Conservation (phyloP, 2,888 invertebrate species). For the Agrotis segetum region DNA sequence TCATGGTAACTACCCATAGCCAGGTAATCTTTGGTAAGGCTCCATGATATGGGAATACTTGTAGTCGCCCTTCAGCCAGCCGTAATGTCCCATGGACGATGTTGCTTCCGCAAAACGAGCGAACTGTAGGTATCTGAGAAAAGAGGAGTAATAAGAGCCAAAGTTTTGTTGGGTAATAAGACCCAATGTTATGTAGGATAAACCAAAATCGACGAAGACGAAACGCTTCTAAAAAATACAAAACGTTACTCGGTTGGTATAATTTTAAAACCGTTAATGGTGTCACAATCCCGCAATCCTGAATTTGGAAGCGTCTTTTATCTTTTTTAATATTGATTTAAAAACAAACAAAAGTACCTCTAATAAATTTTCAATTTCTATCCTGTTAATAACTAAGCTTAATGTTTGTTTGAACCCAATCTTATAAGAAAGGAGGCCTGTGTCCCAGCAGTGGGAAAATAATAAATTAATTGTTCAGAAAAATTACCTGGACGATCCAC, state of each 20-base stretch:
- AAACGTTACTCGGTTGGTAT: too few species aligned
- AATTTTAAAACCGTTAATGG: too few species aligned
- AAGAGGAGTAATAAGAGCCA: neutral
- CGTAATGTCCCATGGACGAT: conserved; percentile 79
- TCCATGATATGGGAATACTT: conserved; percentile 73
- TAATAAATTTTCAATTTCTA: too few species aligned
- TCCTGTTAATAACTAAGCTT: too few species aligned
- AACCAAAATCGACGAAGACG: too few species aligned
- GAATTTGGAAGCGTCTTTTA: too few species aligned
- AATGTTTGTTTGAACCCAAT: too few species aligned
- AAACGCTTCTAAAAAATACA: too few species aligned
- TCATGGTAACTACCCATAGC: conserved; percentile 64
- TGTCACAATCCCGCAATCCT: too few species aligned
- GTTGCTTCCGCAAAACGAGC: conserved; percentile 73
- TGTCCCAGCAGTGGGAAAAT: neutral
- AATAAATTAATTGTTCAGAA: neutral
- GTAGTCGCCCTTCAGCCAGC: conserved; percentile 77
- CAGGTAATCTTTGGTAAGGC: conserved; percentile 68
- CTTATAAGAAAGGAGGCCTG: neutral
- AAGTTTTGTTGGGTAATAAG: neutral
- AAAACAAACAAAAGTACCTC: too few species aligned
- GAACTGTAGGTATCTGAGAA: conserved; percentile 75
- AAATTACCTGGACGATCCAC: conserved; percentile 70
- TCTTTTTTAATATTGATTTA: too few species aligned
- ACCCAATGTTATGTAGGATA: too few species aligned